A percentile compares a stretch with the other conserved stretches of the same genome.
phyloP scores from a whole-genome alignment of 2,113 vertebrate species.

The Heteronetta atricapilla region DNA sequence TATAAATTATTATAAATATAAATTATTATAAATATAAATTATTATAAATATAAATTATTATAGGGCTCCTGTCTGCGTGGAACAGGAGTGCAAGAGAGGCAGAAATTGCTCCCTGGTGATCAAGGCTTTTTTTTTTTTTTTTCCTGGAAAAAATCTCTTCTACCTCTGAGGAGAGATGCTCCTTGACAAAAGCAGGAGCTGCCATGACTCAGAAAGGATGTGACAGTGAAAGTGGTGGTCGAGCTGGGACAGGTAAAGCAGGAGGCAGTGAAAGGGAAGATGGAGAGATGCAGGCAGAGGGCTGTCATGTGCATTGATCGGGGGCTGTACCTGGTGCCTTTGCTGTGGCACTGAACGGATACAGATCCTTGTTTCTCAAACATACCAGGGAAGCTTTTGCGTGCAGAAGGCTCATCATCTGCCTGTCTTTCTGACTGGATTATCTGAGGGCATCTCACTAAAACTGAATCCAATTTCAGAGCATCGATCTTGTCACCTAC shows the following conservation, averaged over 20 bases:
- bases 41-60: too few relatives aligned
- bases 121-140: too few relatives aligned
- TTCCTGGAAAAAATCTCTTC: background rate
- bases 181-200: background rate
- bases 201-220: background rate
- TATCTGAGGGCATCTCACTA: conserved; percentile 11
- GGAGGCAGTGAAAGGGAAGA: background rate
- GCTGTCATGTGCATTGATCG: fast-evolving
- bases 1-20: too few relatives aligned
- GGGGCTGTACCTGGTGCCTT: background rate
- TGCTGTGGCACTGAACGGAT: background rate
- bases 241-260: background rate
- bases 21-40: too few relatives aligned
- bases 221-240: background rate
- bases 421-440: background rate
- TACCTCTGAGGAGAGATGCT: background rate
- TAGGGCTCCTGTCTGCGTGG: too few relatives aligned
- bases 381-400: background rate
- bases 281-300: background rate
- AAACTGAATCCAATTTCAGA: conserved; percentile 34
- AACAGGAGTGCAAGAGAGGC: too few relatives aligned
- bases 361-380: background rate
- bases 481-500: background rate
- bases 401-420: background rate
- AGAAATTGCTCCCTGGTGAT: too few relatives aligned